Evolutionary conservation across 2,888 invertebrate genomes (phyloP).

Genomic region (Latrodectus elegans): DNA sequence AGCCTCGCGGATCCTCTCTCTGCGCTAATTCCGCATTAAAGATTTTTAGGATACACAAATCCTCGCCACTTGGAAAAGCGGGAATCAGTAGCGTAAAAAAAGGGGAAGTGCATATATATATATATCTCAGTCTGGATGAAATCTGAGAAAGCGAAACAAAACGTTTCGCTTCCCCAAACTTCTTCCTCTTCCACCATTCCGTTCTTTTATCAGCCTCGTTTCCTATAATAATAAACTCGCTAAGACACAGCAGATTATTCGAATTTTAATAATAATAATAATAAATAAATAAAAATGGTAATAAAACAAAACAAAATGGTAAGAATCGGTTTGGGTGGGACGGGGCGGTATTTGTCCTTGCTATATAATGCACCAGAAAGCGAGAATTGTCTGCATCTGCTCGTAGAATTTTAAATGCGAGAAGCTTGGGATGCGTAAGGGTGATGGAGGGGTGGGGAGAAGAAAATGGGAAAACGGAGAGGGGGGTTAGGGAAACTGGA

Average conservation of each 20-base stretch:
- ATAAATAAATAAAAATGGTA: not conserved
- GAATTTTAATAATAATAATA: slow-evolving; percentile 4
- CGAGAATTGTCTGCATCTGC: slow-evolving; percentile 44
- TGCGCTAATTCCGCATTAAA: slow-evolving; percentile 23
- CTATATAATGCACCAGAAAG: slow-evolving; percentile 51
- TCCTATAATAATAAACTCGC: slow-evolving; percentile 48
- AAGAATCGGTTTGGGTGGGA: slow-evolving; percentile 18
- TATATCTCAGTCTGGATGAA: no score
- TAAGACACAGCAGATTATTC: slow-evolving; percentile 53
- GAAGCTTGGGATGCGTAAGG: not conserved
- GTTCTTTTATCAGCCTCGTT: not conserved
- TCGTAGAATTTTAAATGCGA: slow-evolving; percentile 36
- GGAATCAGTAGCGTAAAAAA: not conserved
- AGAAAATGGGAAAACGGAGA: not conserved
- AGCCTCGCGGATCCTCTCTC: not conserved
- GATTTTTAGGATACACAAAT: slow-evolving; percentile 31
- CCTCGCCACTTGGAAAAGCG: slow-evolving; percentile 5
- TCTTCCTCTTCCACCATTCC: slow-evolving; percentile 12
- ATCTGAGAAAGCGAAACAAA: no score
- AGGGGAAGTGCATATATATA: not conserved
- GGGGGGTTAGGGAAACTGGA: not conserved
- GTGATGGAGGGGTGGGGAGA: slow-evolving; percentile 1
- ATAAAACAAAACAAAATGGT: not conserved
- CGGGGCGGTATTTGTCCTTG: not conserved
- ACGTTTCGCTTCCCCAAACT: no score